These are phyloP conservation scores for Chloroclysta siterata DNA, from an alignment of 2,888 invertebrate genomes.

Conservation along the genomic window DNA sequence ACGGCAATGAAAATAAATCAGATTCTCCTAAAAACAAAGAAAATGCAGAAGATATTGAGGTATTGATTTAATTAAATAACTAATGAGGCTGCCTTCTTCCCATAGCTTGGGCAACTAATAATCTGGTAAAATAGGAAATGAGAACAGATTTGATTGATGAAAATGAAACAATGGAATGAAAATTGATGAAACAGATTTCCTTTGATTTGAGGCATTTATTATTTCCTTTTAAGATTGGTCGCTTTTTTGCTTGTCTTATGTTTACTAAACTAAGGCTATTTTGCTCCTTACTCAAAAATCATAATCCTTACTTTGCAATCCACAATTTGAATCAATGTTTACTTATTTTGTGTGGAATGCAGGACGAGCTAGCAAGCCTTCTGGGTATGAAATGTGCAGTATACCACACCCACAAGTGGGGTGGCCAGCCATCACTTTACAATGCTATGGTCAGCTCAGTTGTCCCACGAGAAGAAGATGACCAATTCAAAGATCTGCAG, in stretches of 20 bases:
- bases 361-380: constrained; percentile 87
- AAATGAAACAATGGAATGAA: too few relatives aligned
- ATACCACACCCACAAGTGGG: constrained; percentile 92
- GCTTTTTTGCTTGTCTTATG: too few relatives aligned
- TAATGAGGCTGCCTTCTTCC: not conserved
- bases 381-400: constrained; percentile 95
- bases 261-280: too few relatives aligned
- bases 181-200: too few relatives aligned
- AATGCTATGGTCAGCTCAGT: constrained; percentile 94
- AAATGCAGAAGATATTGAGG: constrained; percentile 76
- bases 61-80: constrained; percentile 44
- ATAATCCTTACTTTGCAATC: too few relatives aligned
- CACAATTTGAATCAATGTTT: too few relatives aligned
- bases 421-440: constrained; percentile 89
- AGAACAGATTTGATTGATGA: too few relatives aligned
- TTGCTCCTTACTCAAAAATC: too few relatives aligned
- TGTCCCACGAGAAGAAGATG: constrained; percentile 76
- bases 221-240: too few relatives aligned
- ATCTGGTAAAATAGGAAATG: too few relatives aligned
- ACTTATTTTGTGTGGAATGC: constrained; percentile 9
- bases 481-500: constrained; percentile 86
- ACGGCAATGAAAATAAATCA: constrained; percentile 48
- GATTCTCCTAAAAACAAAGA: constrained; percentile 51
- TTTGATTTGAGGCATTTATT: too few relatives aligned
- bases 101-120: not conserved